A percentile compares a stretch with the other conserved stretches of the same genome.
phyloP scores from a whole-genome alignment of 2,888 invertebrate genomes.

The Aspidiotus destructor region DNA sequence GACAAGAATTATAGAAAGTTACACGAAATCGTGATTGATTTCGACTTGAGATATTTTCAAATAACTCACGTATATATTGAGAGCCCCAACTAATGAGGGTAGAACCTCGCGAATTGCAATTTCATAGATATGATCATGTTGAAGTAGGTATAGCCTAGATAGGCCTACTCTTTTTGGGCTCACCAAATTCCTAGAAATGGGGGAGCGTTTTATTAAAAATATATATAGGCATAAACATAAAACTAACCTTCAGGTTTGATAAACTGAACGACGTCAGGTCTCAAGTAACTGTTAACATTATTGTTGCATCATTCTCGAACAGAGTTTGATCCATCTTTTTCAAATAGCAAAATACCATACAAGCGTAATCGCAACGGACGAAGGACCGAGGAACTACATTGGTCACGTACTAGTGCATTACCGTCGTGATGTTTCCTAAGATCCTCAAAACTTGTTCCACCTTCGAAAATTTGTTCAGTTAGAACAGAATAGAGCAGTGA shows the following conservation, averaged over 20 bases:
- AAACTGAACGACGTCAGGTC: slow-evolving; percentile 17
- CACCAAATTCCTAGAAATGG: too few relatives aligned
- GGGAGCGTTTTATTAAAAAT: too few relatives aligned
- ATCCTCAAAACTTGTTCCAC: slow-evolving; percentile 39
- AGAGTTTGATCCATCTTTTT: slow-evolving; percentile 30
- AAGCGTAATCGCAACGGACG: slow-evolving; percentile 38
- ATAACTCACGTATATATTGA: too few relatives aligned
- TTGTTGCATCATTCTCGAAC: slow-evolving; percentile 40
- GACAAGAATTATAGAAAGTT: too few relatives aligned
- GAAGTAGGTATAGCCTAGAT: too few relatives aligned
- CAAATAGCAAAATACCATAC: slow-evolving; percentile 39
- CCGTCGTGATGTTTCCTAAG: background rate
- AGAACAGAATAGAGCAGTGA: slow-evolving; percentile 35
- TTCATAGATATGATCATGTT: too few relatives aligned
- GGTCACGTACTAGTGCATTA: background rate
- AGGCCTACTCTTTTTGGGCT: too few relatives aligned
- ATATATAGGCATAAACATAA: background rate
- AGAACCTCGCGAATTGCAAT: too few relatives aligned
- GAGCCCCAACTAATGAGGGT: too few relatives aligned
- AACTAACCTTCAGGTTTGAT: slow-evolving; percentile 22
- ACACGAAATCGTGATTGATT: too few relatives aligned
- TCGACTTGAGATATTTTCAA: too few relatives aligned
- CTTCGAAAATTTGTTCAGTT: slow-evolving; percentile 38
- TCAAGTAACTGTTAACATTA: slow-evolving; percentile 36
- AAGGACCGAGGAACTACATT: slow-evolving; percentile 10